Base-by-base conservation (phyloP, 2,113 vertebrate genomes). In the Nothobranchius kuhntae region DNA sequence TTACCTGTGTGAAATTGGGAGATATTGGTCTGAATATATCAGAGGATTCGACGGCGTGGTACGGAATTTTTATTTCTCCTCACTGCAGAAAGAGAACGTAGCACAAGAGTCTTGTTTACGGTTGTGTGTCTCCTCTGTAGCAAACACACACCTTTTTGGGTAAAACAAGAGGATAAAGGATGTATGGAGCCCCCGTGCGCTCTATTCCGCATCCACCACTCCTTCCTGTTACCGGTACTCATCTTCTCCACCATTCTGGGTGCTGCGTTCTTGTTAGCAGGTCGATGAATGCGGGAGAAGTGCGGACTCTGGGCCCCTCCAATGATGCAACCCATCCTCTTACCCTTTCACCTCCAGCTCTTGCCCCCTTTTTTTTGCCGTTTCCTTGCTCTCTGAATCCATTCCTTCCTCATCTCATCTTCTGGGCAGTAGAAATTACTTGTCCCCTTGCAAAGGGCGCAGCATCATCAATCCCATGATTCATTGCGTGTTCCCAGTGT, bases 391-490 rank as follows among this genome's bases (percentile, higher is more conserved):
- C 62, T 77, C 65, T 68, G 61, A 80, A 78, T 70, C 82, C 61
- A 81, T 78, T 81, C 62, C 72, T 77, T 80, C 84, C 78, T 81
- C 71, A 77, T 70, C 81, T 68, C 81, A 85, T 89, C 88, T 86
- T 80, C 65, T n/a, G 66, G 65, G 69, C 83, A 78, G 90, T 71
- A 84, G 78, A 80, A 86, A 92, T 92, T 91, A 91, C 89, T 92
- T 92, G 84, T 84, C 75, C 78, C 81, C 83, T 88, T 81, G 79
- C 81, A 78, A 78, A 80, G 80, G 88, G 72, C 66, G 36, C 59
- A 59, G 36, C 59, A 59, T 76, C 65, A 75, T 93, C 87, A 88
- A 84, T 92, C 91, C 84, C 72, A 73, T 78, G 62, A 63, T 81
- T 86, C 67, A 67, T 80, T 69, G 69, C 59, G 50, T 50, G 61